phyloP scores from a whole-genome alignment of 1,140 invertebrate genomes.

The Helicoverpa zea region DNA sequence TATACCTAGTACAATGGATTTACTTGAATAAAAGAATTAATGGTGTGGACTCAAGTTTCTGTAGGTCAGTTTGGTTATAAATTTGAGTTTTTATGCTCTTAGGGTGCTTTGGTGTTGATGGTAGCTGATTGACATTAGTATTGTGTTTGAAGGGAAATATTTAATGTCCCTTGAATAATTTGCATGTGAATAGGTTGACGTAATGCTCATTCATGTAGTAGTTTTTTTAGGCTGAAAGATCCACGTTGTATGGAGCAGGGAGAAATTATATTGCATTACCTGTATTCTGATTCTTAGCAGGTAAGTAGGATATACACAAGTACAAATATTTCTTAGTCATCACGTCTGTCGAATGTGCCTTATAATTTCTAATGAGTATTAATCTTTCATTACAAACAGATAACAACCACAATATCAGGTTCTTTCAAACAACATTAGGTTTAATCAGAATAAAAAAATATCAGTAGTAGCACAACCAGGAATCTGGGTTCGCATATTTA shows the following conservation, averaged over 20 bases:
- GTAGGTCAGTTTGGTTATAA: constrained; percentile 37
- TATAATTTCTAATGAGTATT: no score
- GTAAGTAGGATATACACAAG: no score
- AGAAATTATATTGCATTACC: no score
- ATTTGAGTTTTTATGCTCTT: constrained; percentile 37
- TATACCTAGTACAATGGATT: constrained; percentile 14
- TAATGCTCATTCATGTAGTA: not conserved
- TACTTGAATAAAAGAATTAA: constrained; percentile 30
- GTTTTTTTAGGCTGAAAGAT: not conserved
- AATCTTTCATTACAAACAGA: no score
- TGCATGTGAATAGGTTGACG: not conserved
- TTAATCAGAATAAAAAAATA: no score
- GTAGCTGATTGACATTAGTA: constrained; percentile 18
- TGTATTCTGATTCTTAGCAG: no score
- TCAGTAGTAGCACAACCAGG: no score
- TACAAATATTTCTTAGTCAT: no score
- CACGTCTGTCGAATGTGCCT: no score
- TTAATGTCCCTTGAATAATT: not conserved
- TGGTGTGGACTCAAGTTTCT: constrained; percentile 13
- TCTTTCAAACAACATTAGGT: no score
- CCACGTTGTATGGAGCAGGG: not conserved
- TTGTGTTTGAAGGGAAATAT: constrained; percentile 10
- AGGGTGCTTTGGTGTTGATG: constrained; percentile 24
- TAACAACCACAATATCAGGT: no score
- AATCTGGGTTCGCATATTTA: no score